phyloP scores from a whole-genome alignment of 2,888 invertebrate genomes.

The Carabus problematicus region DNA sequence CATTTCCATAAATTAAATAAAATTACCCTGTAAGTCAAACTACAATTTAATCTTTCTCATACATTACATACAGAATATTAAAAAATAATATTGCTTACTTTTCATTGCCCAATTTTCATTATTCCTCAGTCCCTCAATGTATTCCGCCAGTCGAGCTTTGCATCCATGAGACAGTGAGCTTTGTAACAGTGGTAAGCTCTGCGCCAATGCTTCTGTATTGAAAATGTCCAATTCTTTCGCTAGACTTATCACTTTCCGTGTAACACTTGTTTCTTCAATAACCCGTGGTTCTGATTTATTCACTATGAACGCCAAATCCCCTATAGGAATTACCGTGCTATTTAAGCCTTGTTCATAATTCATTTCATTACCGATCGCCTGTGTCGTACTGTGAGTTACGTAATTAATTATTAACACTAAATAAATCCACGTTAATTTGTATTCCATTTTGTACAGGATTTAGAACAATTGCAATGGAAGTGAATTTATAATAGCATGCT shows the following conservation, averaged over 20 bases:
- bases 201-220: constrained; percentile 16
- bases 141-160: constrained; percentile 16
- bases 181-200: constrained; percentile 6
- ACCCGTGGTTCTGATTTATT: neutral
- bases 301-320: neutral
- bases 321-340: no score
- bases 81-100: constrained; percentile 22
- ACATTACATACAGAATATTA: neutral
- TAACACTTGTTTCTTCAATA: constrained; percentile 4
- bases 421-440: constrained; percentile 13
- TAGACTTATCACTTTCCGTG: constrained; percentile 9
- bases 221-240: constrained; percentile 16
- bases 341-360: neutral
- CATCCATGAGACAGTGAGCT: constrained; percentile 1
- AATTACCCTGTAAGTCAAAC: no score
- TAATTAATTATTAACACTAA: neutral
- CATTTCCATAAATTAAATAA: no score
- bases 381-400: neutral
- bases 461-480: no score
- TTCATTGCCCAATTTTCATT: constrained; percentile 34
- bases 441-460: neutral
- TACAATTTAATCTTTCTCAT: no score
- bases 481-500: no score
- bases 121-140: constrained; percentile 25
- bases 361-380: neutral